These are phyloP conservation scores for Paracentrotus lividus DNA, from an alignment of 53 echinoderm and acorn worm species.

Conservation along the genomic window DNA sequence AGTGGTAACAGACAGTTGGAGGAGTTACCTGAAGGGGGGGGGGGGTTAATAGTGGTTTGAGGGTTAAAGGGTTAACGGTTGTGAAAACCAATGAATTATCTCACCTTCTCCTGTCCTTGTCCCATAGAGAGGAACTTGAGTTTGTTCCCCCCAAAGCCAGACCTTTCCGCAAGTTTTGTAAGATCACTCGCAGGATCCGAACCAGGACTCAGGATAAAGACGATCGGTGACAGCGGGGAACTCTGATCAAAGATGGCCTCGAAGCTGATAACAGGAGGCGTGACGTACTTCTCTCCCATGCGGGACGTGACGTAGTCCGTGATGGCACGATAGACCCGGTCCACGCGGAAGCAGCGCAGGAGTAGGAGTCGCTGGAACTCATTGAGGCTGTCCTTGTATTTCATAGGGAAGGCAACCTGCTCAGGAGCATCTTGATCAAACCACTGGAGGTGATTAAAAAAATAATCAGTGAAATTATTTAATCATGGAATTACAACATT, in stretches of 20 bases:
- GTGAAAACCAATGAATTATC: not conserved
- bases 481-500: too few species aligned
- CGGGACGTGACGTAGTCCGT: conserved; percentile 93
- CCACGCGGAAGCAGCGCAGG: conserved; percentile 97
- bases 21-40: too few species aligned
- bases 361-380: conserved; percentile 92
- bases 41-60: too few species aligned
- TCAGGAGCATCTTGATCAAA: conserved; percentile 96
- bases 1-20: too few species aligned
- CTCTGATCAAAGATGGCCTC: conserved; percentile 99
- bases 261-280: conserved; percentile 98
- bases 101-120: conserved; percentile 97
- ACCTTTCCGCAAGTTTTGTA: conserved; percentile 97
- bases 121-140: conserved; percentile 99
- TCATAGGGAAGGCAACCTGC: conserved; percentile 84
- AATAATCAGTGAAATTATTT: too few species aligned
- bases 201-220: conserved; percentile 98
- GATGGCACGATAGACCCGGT: conserved; percentile 96
- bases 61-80: not conserved
- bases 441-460: conserved; percentile 78
- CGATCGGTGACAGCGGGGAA: conserved; percentile 96
- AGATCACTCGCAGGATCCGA: conserved; percentile 98
- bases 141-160: conserved; percentile 98
- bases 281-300: conserved; percentile 99
- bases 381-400: conserved; percentile 84